Percentiles rank a stretch among this genome's conserved stretches.
These are phyloP conservation scores for Triplophysa siluroides DNA, from an alignment of 2,113 vertebrate species.

Conservation along the genomic window DNA sequence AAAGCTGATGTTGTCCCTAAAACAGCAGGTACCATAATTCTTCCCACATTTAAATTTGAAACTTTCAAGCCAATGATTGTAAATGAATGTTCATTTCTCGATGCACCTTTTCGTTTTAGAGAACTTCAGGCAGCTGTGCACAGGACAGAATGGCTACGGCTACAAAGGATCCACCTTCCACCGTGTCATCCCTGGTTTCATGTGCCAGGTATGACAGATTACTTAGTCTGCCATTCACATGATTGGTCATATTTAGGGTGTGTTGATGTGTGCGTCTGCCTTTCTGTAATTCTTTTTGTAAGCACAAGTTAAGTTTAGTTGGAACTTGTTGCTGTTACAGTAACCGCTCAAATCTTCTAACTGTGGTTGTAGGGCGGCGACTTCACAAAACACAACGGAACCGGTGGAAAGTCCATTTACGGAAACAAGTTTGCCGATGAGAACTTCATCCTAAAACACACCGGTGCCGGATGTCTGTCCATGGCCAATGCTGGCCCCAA, in stretches of 20 bases:
- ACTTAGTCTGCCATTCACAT: not conserved
- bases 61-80: too few relatives aligned
- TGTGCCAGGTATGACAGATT: conserved; percentile 88
- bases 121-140: conserved; percentile 91
- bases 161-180: conserved; percentile 92
- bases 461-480: conserved; percentile 78
- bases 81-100: not conserved
- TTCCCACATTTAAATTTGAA: not conserved
- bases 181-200: conserved; percentile 87
- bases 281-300: too few relatives aligned
- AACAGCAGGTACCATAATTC: conserved; percentile 80
- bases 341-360: not conserved
- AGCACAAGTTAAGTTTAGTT: too few relatives aligned
- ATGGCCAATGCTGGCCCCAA: conserved; percentile 96
- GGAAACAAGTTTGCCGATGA: conserved; percentile 92
- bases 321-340: too few relatives aligned
- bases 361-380: conserved; percentile 83
- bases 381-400: conserved; percentile 93
- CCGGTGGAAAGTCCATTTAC: conserved; percentile 95
- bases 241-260: not conserved
- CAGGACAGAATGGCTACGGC: conserved; percentile 84
- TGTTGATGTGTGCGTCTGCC: not conserved
- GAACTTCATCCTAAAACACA: conserved; percentile 90
- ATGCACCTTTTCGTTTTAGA: conserved; percentile 65
- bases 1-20: conserved; percentile 84